Percentiles rank a stretch among this genome's conserved stretches.
These are phyloP conservation scores for Phytoseiulus persimilis DNA, from an alignment of 2,888 invertebrate species.

Conservation along the genomic window DNA sequence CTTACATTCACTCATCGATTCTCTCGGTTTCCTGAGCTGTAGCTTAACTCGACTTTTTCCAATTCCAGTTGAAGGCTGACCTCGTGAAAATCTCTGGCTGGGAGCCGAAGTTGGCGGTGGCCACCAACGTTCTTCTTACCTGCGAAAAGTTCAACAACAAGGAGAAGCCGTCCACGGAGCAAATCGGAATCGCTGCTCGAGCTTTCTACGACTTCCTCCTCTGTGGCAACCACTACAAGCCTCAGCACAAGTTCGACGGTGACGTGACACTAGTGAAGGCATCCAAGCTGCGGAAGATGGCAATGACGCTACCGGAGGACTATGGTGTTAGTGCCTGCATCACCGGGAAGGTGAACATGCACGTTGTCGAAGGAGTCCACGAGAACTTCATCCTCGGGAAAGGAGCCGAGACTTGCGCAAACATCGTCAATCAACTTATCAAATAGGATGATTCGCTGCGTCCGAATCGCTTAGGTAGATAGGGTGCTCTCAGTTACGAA, in stretches of 20 bases:
- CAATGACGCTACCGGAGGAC: conserved; percentile 68
- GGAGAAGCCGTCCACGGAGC: conserved; percentile 51
- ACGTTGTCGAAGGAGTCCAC: conserved; percentile 71
- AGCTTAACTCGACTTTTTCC: no score
- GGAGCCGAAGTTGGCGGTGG: conserved; percentile 58
- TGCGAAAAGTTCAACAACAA: conserved; percentile 53
- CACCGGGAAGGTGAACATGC: conserved; percentile 54
- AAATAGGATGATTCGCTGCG: neutral
- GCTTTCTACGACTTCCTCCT: conserved; percentile 74
- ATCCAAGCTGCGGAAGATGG: conserved; percentile 64
- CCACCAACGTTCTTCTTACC: conserved; percentile 58
- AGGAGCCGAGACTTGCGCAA: conserved; percentile 65
- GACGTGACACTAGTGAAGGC: conserved; percentile 74
- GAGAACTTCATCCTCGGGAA: conserved; percentile 73
- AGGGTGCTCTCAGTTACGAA: neutral
- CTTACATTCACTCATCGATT: no score
- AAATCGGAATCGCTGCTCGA: conserved; percentile 63
- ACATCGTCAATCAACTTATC: conserved; percentile 49
- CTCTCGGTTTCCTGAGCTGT: no score
- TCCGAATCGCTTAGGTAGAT: neutral
- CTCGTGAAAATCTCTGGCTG: conserved; percentile 58
- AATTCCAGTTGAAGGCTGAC: conserved; percentile 57
- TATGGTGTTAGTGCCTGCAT: conserved; percentile 65
- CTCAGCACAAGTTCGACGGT: conserved; percentile 58
- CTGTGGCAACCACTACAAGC: conserved; percentile 67